Conservation (phyloP, 2,797 vertebrate genomes). For the Neoniphon sammara region DNA sequence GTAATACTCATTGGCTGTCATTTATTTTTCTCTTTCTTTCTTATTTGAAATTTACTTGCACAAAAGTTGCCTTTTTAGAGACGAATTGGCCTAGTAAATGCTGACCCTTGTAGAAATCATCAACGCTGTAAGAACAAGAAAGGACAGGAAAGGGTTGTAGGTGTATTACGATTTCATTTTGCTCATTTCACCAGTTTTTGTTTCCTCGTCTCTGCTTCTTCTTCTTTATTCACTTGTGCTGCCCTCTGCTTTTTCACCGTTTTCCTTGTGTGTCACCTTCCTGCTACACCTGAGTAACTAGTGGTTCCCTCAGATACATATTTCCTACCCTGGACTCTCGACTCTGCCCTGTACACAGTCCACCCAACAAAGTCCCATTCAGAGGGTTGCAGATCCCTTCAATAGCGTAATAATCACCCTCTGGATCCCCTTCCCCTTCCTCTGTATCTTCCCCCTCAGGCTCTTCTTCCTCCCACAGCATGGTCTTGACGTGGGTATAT, state of each 20-base stretch:
- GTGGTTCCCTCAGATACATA: conserved; percentile 61
- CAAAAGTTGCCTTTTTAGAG: conserved; percentile 30
- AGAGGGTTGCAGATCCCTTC: conserved; percentile 72
- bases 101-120: conserved; percentile 28
- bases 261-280: background rate
- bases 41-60: conserved; percentile 24
- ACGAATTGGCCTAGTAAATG: conserved; percentile 10
- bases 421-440: conserved; percentile 58
- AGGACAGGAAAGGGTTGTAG: conserved; percentile 15
- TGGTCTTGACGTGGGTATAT: conserved; percentile 82
- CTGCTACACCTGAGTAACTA: conserved; percentile 84
- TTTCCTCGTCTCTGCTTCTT: conserved; percentile 2
- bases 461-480: conserved; percentile 70
- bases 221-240: background rate
- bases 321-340: conserved; percentile 59
- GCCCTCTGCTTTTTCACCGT: background rate
- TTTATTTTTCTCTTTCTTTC: conserved; percentile 2
- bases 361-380: conserved; percentile 77
- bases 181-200: background rate
- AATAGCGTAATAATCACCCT: conserved; percentile 74
- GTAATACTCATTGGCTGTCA: conserved; percentile 31
- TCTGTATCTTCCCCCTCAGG: conserved; percentile 56
- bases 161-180: conserved; percentile 16
- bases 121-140: conserved; percentile 21
- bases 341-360: conserved; percentile 68